Base-by-base conservation (phyloP, 2,797 vertebrate species). In the Enteromius trimaculatus region DNA sequence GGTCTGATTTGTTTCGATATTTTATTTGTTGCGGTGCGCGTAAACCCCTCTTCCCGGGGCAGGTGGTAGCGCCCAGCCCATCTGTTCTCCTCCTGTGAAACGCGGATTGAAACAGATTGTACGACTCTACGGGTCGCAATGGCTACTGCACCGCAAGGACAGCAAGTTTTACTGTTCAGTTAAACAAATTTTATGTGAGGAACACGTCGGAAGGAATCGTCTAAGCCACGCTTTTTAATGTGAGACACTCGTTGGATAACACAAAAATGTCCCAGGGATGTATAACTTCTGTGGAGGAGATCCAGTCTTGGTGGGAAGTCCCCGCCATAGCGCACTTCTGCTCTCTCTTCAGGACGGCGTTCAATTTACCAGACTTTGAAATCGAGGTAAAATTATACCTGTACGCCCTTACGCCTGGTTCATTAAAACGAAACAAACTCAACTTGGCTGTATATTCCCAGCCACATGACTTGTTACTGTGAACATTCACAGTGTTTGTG, bases 281-380 rank as follows among this genome's bases (percentile, higher is more conserved):
- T 94, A 89, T 81, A 77, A 89, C 94, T 94, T 93, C 93, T 89
- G 95, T 97, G 95, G 96, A 96, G 90, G 96, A 98, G 95, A 93
- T 98, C 91, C 97, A 96, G 94, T 97, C 95, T 76, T 98, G 97
- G 96, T 99, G 97, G 97, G 96, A 97, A 97, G 96, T 98, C 89
- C 97, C 97, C 94, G 97, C 97, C 95, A 96, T 98, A 93, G 97
- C 97, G 83, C 97, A 98, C 96, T 98, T 98, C 95, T 99, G 97
- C 90, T 98, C 97, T 42, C 95, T 99, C 84, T 99, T 99, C 94
- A 97, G 97, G 94, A 96, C 97, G 29, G 97, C 97, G 64, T 98
- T 99, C 95, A 95, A 94, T 82, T 96, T 98, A 81, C 97, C 97
- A 9, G 97, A 98, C 96, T 98, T 98, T 92, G 97, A 98, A 94